Evolutionary conservation across 2,797 vertebrate genomes (phyloP).

Genomic region (Rhinella marina): DNA sequence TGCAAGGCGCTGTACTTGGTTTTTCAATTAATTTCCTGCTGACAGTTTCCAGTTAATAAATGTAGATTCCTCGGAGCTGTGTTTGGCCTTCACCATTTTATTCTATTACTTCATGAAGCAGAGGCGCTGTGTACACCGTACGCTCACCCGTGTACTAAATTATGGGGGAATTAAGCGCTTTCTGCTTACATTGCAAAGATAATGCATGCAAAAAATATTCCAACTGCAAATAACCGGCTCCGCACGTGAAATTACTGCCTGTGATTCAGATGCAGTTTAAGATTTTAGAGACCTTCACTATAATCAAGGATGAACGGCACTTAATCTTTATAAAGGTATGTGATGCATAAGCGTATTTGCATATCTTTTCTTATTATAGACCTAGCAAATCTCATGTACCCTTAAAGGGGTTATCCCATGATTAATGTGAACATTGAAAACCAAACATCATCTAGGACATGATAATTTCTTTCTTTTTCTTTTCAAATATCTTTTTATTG

Average conservation of each 20-base stretch:
- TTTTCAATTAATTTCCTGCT: no score
- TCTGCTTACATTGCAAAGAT: conserved; percentile 7
- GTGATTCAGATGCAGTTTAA: neutral
- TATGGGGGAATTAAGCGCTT: neutral
- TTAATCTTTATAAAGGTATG: neutral
- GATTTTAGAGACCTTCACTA: neutral
- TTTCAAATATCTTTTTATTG: no score
- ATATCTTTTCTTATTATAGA: neutral
- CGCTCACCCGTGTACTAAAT: neutral
- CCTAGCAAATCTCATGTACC: no score
- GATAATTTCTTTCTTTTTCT: no score
- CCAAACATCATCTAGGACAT: no score
- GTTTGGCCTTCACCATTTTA: neutral
- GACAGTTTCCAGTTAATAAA: no score
- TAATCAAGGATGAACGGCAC: neutral
- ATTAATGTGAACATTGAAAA: no score
- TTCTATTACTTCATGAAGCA: neutral
- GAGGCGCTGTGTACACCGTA: neutral
- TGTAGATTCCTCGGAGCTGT: no score
- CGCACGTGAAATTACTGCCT: neutral
- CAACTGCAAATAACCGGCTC: neutral
- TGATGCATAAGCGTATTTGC: neutral
- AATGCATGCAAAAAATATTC: neutral
- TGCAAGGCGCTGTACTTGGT: no score
- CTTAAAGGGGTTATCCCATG: no score